Base-by-base conservation (phyloP, 2,888 invertebrate species). In the Himalopsyche tibetana region DNA sequence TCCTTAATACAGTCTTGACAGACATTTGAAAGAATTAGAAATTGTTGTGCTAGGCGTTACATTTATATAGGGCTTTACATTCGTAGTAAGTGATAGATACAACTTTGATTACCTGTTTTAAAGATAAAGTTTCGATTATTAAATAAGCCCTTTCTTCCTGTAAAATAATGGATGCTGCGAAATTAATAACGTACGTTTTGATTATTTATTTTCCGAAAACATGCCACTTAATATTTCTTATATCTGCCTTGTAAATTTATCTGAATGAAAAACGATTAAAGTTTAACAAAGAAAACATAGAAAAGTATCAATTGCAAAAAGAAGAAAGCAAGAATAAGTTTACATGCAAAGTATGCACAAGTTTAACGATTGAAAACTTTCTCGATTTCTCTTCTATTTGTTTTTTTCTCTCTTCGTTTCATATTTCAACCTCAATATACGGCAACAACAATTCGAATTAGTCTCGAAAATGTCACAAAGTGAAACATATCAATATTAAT, bases 331-430 rank as follows among this genome's bases (percentile, higher is more conserved):
- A 38, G 38, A 40, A 15, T 15, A 51, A 80, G 55, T 42, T 38
- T 42, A 38, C 19, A 42, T 9, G 82, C 42, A 79, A 84, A 42
- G 36, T 55, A 69, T 36, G 74, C 42, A 15, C 38, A 42, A 84
- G 84, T 84, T 84, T 38, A 19, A 79, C 74, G 42, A 83, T 83
- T 56, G 42, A 83, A 56, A 83, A 56, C 42, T 84, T 84, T 45
- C 42, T 79, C 63, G 51, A 82, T 45, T 42, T 51, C 82, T 28
- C 28, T 82, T 2, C 11, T 82, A 82, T 82, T 82, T 45, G 63
- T 19, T 19, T 63, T 19, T 6, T 63, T n/a, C 63, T 19, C 8
- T 63, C 19, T 19, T 63, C 19, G 63, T 63, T 63, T 19, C 19
- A 45, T 45, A 51, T 45, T 82, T 11, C 19, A 9, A 28, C 51